A percentile compares a stretch with the other conserved stretches of the same genome.
These are phyloP conservation scores for Solenopsis fugax DNA, from an alignment of 1,140 invertebrate species.

Conservation along the genomic window DNA sequence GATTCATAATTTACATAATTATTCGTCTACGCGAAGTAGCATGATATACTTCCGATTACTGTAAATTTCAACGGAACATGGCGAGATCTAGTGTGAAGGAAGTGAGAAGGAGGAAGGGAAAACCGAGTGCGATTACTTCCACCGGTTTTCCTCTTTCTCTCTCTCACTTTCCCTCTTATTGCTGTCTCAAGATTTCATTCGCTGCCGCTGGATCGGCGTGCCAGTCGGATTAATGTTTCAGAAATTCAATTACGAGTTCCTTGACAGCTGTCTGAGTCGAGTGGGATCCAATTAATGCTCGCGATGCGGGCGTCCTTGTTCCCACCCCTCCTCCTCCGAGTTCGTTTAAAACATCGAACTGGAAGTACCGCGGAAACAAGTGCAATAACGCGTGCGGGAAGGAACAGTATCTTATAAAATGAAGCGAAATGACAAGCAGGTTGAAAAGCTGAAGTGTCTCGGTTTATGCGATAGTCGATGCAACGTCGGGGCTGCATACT, in stretches of 20 bases:
- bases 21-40: background rate
- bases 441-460: slow-evolving; percentile 45
- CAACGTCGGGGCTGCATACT: slow-evolving; percentile 22
- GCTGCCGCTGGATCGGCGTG: slow-evolving; percentile 60
- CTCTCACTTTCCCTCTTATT: slow-evolving; percentile 43
- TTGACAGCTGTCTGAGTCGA: slow-evolving; percentile 66
- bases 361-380: slow-evolving; percentile 28
- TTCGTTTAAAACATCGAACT: slow-evolving; percentile 51
- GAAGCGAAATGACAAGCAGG: slow-evolving; percentile 50
- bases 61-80: slow-evolving; percentile 33
- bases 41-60: slow-evolving; percentile 1
- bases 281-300: slow-evolving; percentile 77
- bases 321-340: background rate
- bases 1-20: background rate
- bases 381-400: slow-evolving; percentile 38
- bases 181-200: slow-evolving; percentile 62
- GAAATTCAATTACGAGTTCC: slow-evolving; percentile 76
- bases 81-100: background rate
- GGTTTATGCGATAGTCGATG: slow-evolving; percentile 53
- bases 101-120: background rate
- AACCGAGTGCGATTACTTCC: slow-evolving; percentile 35
- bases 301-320: slow-evolving; percentile 63
- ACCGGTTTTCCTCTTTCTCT: slow-evolving; percentile 31
- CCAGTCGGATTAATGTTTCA: slow-evolving; percentile 73
- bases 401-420: slow-evolving; percentile 44